These are phyloP conservation scores for Poecile montanus DNA, from an alignment of 2,797 vertebrate species.

Conservation along the genomic window DNA sequence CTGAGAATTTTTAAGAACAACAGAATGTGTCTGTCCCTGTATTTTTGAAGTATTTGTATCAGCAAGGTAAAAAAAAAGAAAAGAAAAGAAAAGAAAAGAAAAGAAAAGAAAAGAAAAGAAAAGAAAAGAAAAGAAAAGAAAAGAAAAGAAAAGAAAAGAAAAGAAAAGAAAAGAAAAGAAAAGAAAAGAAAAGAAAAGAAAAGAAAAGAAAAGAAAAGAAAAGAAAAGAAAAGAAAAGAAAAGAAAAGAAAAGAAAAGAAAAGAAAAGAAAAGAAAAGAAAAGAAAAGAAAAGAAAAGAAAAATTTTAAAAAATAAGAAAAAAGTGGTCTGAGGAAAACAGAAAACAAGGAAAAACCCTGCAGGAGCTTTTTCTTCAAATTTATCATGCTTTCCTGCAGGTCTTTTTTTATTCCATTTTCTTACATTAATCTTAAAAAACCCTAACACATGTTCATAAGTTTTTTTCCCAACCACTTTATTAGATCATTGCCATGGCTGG, in stretches of 20 bases:
- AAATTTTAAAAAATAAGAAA: not conserved
- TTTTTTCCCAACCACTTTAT: not conserved
- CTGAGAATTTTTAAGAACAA: not conserved
- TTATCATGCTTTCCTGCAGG: not conserved
- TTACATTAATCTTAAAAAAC: not conserved
- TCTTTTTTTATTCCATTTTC: not conserved
- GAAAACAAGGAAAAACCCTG: not conserved
- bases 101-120: too few species aligned
- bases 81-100: too few species aligned
- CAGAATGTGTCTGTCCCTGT: not conserved
- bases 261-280: not conserved
- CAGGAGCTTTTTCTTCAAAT: not conserved
- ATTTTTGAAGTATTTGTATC: not conserved
- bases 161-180: too few species aligned
- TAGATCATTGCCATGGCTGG: not conserved
- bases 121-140: too few species aligned
- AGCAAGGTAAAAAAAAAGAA: not conserved
- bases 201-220: too few species aligned
- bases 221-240: too few species aligned
- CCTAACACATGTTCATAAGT: accelerated
- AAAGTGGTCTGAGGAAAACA: not conserved
- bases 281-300: not conserved
- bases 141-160: too few species aligned
- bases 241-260: too few species aligned
- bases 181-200: too few species aligned